Evolutionary conservation across 2,113 vertebrate species (phyloP), one percentile per base, ranked within the genome.

Genomic region (Paracyprichromis sp.): DNA sequence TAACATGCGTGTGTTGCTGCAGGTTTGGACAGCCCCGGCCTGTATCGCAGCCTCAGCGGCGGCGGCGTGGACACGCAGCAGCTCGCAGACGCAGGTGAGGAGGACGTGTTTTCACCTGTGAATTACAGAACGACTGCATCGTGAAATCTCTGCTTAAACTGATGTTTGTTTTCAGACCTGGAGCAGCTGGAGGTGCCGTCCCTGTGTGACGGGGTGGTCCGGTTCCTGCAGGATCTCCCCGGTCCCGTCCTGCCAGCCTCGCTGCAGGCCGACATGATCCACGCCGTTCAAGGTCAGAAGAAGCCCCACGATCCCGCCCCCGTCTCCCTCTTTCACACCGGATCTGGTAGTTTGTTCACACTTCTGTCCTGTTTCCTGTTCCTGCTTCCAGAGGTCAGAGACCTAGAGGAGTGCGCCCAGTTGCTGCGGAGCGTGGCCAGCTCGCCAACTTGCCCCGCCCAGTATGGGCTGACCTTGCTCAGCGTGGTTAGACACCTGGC

Each of bases 401-500:
- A 96, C 93, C 93, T 96, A 2, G 98, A 99, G 81, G 98, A 99
- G 21, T 97, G 97, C 3, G 97, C 94, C 82, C 97, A 97, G 93
- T 95, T 98, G 84, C 94, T 99, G 92, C 96, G 97, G 93, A 97
- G 96, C 47, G 95, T 98, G 88, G 96, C 97, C 90, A 95, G 96
- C 88, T 97, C 97, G 1, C 96, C 97, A 9, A 93, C 92, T 83
- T 96, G 97, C 95, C 97, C 98, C 91, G 96, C 97, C 83, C 98
- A 99, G 94, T 97, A 97, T 92, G 98, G 98, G 95, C 97, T 99
- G 83, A 98, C 98, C 0, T 96, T 99, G 84, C 97, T 98, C 86
- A 98, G 97, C 93, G 96, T 99, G 92, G 96, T 99, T 45, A 97
- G 97, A 54, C 98, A 99, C 96, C 97, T 99, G 93, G 97, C 97